Evolutionary conservation across 2,797 vertebrate genomes (phyloP).

Genomic region (Botia almorhae): DNA sequence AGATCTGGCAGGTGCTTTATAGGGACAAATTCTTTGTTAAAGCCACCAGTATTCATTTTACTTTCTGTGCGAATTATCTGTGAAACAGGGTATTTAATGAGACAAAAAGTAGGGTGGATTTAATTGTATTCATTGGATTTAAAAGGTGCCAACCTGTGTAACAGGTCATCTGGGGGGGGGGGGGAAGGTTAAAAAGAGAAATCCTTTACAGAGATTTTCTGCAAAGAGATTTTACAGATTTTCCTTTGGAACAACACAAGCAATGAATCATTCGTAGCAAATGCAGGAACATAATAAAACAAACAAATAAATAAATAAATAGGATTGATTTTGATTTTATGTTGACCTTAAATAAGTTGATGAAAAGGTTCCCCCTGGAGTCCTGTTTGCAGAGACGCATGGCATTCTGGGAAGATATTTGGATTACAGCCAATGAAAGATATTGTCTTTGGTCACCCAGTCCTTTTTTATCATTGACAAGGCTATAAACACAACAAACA

Average conservation of each 20-base stretch:
- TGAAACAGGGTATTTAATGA: not conserved
- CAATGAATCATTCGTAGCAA: not conserved
- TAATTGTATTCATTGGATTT: too few species aligned
- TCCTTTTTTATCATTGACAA: conserved; percentile 45
- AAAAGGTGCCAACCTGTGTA: not conserved
- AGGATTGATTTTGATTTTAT: not conserved
- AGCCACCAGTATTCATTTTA: too few species aligned
- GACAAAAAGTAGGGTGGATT: not conserved
- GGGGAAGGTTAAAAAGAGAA: not conserved
- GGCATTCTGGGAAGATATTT: not conserved
- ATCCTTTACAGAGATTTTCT: too few species aligned
- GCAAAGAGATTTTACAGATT: too few species aligned
- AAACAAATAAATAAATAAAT: not conserved
- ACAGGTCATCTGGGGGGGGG: not conserved
- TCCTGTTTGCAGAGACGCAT: conserved; percentile 3
- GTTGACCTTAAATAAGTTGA: not conserved
- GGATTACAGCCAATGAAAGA: not conserved
- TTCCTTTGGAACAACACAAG: not conserved
- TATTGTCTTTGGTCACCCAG: conserved; percentile 9
- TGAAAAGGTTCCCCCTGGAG: not conserved
- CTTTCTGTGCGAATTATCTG: not conserved
- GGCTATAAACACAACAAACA: conserved; percentile 61
- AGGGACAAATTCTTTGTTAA: not conserved
- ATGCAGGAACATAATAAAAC: not conserved
- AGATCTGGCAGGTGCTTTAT: conserved; percentile 12